Percentiles rank a stretch among this genome's conserved stretches.
These are phyloP conservation scores for Steinernema scapterisci DNA, from an alignment of 2,888 invertebrate genomes.

Conservation along the genomic window DNA sequence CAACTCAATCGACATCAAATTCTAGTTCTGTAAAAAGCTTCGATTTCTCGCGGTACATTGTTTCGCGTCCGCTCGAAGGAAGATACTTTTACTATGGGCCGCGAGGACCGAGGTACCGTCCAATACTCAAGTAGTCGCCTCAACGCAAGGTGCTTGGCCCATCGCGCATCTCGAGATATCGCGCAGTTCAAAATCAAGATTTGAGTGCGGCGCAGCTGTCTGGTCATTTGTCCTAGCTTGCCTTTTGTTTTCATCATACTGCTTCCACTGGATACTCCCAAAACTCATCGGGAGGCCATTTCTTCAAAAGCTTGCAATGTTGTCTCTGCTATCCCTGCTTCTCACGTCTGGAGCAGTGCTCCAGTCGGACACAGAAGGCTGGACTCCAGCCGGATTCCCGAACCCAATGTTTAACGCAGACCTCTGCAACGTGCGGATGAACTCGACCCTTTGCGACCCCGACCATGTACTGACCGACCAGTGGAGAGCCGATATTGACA, in stretches of 20 bases:
- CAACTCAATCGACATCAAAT: too few species aligned
- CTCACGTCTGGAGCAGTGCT: slow-evolving; percentile 66
- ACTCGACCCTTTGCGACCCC: slow-evolving; percentile 65
- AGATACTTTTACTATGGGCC: neutral
- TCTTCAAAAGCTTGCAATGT: slow-evolving; percentile 44
- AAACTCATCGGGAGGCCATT: too few species aligned
- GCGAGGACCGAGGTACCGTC: slow-evolving; percentile 5
- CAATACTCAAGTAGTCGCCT: slow-evolving; percentile 20
- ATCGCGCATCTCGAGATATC: slow-evolving; percentile 23
- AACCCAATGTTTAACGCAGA: slow-evolving; percentile 59
- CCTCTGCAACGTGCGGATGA: slow-evolving; percentile 50
- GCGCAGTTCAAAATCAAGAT: slow-evolving; percentile 29
- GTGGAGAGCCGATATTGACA: slow-evolving; percentile 61
- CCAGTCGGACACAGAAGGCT: slow-evolving; percentile 63
- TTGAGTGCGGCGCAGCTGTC: slow-evolving; percentile 2
- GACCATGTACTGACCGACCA: slow-evolving; percentile 66
- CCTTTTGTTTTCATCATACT: neutral
- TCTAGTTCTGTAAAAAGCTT: too few species aligned
- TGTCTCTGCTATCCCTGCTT: slow-evolving; percentile 63
- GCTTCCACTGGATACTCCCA: too few species aligned
- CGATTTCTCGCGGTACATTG: too few species aligned
- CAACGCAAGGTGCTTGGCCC: slow-evolving; percentile 12
- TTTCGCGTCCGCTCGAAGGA: neutral
- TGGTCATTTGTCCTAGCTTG: neutral
- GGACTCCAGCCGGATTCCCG: slow-evolving; percentile 61